Percentiles rank a stretch among this genome's conserved stretches.
Conservation (phyloP, 2,113 vertebrate species). For the Pardalotus punctatus region DNA sequence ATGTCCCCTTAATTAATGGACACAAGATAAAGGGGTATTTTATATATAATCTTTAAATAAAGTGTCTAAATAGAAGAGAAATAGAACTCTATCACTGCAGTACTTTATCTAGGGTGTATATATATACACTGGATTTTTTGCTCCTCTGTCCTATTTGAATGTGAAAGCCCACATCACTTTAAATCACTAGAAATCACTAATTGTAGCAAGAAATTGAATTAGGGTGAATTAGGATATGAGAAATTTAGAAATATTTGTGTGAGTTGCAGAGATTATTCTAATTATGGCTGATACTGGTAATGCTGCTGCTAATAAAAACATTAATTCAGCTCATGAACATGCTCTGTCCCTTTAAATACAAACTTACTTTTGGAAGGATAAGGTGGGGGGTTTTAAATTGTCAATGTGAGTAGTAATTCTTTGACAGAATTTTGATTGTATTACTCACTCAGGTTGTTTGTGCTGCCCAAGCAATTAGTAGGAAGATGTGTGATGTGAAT, state of each 20-base stretch:
- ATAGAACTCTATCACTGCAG: neutral
- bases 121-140: neutral
- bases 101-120: neutral
- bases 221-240: rapidly evolving
- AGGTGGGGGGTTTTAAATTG: neutral
- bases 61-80: neutral
- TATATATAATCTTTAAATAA: neutral
- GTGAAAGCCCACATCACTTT: neutral
- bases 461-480: neutral
- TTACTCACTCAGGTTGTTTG: neutral
- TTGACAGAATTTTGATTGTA: neutral
- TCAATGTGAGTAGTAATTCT: neutral
- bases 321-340: neutral
- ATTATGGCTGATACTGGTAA: neutral
- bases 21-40: neutral
- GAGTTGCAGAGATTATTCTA: neutral
- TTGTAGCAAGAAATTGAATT: neutral
- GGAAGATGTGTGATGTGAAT: neutral
- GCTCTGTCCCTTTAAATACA: neutral
- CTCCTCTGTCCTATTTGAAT: neutral
- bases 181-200: neutral
- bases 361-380: neutral
- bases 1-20: neutral
- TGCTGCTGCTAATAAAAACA: neutral
- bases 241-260: neutral